Conservation (phyloP, 1,140 invertebrate genomes). For the Vollenhovia emeryi region DNA sequence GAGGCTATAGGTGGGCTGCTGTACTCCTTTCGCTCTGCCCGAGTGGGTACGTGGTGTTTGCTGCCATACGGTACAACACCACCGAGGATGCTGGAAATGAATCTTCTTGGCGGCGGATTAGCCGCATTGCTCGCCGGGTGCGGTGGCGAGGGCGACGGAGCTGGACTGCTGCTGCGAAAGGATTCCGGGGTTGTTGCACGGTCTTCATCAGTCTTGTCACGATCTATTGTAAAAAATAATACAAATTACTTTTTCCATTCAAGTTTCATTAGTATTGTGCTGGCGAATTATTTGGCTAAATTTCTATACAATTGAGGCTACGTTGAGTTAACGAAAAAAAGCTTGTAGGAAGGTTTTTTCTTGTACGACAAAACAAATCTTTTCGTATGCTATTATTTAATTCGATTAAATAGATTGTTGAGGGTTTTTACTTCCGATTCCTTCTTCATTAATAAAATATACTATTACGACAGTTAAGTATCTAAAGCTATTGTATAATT, state of each 20-base stretch:
- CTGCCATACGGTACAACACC: slow-evolving; percentile 91
- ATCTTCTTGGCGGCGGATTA: slow-evolving; percentile 86
- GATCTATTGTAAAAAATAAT: slow-evolving; percentile 68
- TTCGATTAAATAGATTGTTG: background rate
- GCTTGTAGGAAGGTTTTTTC: background rate
- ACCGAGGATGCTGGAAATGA: slow-evolving; percentile 91
- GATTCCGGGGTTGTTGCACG: slow-evolving; percentile 83
- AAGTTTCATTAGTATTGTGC: background rate
- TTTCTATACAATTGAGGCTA: background rate
- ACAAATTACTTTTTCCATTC: background rate
- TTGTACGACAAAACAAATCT: background rate
- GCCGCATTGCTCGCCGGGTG: slow-evolving; percentile 37
- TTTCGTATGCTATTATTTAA: background rate
- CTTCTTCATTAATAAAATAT: background rate
- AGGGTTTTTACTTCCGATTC: background rate
- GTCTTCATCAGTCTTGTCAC: slow-evolving; percentile 83
- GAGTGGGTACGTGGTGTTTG: slow-evolving; percentile 90
- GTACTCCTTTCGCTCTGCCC: slow-evolving; percentile 92
- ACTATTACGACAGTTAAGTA: background rate
- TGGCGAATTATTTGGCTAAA: background rate
- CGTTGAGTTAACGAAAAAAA: background rate
- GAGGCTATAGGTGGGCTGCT: slow-evolving; percentile 86
- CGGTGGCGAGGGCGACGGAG: slow-evolving; percentile 76
- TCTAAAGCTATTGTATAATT: background rate
- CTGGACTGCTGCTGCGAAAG: slow-evolving; percentile 78